Conservation (phyloP, 2,888 invertebrate species). For the Caenorhabditis becei region DNA sequence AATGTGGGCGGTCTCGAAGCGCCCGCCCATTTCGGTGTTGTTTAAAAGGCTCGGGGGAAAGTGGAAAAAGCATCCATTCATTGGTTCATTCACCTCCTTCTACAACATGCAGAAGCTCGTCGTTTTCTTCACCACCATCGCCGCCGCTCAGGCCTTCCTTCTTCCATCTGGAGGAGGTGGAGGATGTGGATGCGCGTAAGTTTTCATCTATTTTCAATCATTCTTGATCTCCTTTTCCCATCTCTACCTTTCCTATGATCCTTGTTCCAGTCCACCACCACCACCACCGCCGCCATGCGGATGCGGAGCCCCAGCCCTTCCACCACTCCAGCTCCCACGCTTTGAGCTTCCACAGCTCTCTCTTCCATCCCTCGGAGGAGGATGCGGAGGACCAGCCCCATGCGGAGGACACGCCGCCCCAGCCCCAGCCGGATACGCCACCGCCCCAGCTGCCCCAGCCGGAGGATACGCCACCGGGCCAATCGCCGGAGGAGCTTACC, state of each 20-base stretch:
- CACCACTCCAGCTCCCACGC: conserved; percentile 64
- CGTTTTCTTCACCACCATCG: conserved; percentile 61
- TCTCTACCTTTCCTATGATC: background rate
- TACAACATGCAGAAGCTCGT: conserved; percentile 65
- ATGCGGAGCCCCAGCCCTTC: conserved; percentile 62
- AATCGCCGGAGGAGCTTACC: conserved; percentile 58
- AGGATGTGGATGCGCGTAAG: conserved; percentile 67
- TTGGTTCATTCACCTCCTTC: conserved; percentile 19
- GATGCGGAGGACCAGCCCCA: conserved; percentile 62
- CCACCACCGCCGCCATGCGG: conserved; percentile 67
- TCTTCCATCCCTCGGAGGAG: conserved; percentile 67
- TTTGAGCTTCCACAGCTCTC: conserved; percentile 59
- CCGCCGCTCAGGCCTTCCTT: conserved; percentile 60
- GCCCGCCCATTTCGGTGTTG: conserved; percentile 16
- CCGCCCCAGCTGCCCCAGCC: conserved; percentile 63
- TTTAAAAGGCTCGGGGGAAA: conserved; percentile 9
- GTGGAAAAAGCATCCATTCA: conserved; percentile 33
- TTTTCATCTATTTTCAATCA: background rate
- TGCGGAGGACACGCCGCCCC: conserved; percentile 38
- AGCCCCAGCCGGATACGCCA: conserved; percentile 58
- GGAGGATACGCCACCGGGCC: conserved; percentile 62
- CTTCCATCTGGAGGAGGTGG: conserved; percentile 63
- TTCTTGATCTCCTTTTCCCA: background rate
- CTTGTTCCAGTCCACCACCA: conserved; percentile 62
- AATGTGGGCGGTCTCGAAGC: conserved; percentile 7